Percentiles rank a stretch among this genome's conserved stretches.
phyloP scores from a whole-genome alignment of 2,797 vertebrate species.

The Clarias platycephalus region DNA sequence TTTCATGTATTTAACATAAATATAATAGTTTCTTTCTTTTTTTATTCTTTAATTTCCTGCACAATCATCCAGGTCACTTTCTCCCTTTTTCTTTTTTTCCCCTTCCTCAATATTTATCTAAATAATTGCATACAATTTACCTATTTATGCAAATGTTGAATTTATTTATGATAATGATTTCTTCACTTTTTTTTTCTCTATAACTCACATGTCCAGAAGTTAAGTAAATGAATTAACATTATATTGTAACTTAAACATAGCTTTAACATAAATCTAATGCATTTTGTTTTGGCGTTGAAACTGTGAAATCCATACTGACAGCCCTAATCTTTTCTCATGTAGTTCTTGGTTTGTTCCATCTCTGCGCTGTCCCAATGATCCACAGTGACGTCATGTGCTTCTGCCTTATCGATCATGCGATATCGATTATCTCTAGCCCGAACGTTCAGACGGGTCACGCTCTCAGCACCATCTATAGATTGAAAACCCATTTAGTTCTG shows the following conservation, averaged over 20 bases:
- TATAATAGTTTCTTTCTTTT: neutral
- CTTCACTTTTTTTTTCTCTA: neutral
- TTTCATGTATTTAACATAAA: too few relatives aligned
- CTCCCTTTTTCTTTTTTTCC: neutral
- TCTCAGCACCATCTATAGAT: conserved; percentile 46
- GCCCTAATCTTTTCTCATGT: neutral
- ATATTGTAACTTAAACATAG: neutral
- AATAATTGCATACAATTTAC: too few relatives aligned
- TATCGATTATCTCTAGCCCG: conserved; percentile 68
- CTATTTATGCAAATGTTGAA: neutral
- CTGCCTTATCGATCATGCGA: conserved; percentile 23
- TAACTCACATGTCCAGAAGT: too few relatives aligned
- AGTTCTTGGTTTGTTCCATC: neutral
- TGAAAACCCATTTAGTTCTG: conserved; percentile 31
- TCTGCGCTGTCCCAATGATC: neutral
- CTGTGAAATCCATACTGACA: neutral
- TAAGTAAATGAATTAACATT: too few relatives aligned
- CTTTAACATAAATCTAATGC: too few relatives aligned
- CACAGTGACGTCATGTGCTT: conserved; percentile 13
- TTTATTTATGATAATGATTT: neutral
- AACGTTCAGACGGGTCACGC: conserved; percentile 50
- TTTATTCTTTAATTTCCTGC: neutral
- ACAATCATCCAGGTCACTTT: neutral
- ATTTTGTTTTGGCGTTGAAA: neutral
- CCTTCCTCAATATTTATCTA: neutral